phyloP scores from a whole-genome alignment of 2,888 invertebrate genomes.

The Ectemnius cavifrons region DNA sequence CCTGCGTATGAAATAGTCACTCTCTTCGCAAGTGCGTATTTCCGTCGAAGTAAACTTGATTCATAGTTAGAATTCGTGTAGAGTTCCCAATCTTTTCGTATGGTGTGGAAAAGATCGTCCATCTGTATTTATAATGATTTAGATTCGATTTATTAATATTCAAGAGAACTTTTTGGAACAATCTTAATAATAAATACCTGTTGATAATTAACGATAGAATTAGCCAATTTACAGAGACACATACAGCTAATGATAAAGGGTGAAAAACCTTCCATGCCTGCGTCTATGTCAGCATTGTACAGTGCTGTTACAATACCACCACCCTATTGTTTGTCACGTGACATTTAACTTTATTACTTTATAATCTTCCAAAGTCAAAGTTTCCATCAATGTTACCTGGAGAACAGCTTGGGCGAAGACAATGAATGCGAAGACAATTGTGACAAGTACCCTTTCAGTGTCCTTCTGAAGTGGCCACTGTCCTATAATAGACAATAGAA shows the following conservation, averaged over 20 bases:
- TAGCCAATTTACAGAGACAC: constrained; percentile 49
- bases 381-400: constrained; percentile 50
- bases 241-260: constrained; percentile 47
- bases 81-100: constrained; percentile 48
- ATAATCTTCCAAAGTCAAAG: too few relatives aligned
- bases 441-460: constrained; percentile 45
- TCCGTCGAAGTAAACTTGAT: constrained; percentile 28
- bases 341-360: too few relatives aligned
- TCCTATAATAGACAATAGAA: constrained; percentile 49
- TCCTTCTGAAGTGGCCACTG: constrained; percentile 63
- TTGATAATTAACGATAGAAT: constrained; percentile 39
- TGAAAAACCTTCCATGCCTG: constrained; percentile 41
- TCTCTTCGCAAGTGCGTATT: constrained; percentile 39
- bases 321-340: constrained; percentile 16
- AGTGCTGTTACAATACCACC: constrained; percentile 42
- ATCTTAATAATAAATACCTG: constrained; percentile 33
- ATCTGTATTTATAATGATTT: constrained; percentile 33
- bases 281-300: constrained; percentile 33
- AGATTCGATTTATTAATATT: not conserved
- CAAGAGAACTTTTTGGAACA: not conserved
- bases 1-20: constrained; percentile 40
- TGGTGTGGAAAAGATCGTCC: constrained; percentile 29
- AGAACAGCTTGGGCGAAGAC: constrained; percentile 51
- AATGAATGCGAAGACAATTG: constrained; percentile 46
- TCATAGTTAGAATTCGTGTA: constrained; percentile 28